Evolutionary conservation across 2,888 invertebrate species (phyloP).

Genomic region (Temnothorax unifasciatus): DNA sequence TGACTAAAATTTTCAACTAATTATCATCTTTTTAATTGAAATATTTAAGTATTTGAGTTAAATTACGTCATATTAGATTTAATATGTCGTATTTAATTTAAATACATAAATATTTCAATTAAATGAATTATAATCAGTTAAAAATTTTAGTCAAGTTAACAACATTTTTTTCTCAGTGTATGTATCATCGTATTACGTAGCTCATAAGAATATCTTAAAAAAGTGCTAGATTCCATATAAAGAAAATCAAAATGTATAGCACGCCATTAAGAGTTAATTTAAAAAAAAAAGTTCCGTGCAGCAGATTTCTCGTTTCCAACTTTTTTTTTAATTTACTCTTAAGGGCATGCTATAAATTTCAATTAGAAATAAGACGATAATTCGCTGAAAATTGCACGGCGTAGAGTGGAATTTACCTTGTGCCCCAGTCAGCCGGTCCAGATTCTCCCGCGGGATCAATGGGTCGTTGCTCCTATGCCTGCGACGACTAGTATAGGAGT

Average conservation of each 20-base stretch:
- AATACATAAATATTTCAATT: no score
- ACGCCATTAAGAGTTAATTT: background rate
- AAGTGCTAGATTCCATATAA: background rate
- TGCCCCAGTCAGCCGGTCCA: constrained; percentile 61
- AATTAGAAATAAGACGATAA: constrained; percentile 38
- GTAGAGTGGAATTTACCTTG: constrained; percentile 45
- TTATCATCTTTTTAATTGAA: no score
- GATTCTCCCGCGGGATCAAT: constrained; percentile 71
- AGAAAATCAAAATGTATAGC: background rate
- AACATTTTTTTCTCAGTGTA: no score
- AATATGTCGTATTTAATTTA: no score
- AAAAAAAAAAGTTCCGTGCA: constrained; percentile 7
- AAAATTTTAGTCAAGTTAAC: no score
- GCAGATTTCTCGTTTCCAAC: background rate
- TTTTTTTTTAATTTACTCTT: constrained; percentile 16
- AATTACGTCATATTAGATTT: no score
- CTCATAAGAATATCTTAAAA: background rate
- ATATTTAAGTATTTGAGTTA: no score
- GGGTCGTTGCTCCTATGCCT: constrained; percentile 70
- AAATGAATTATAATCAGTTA: no score
- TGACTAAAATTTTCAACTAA: no score
- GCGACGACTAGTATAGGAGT: constrained; percentile 51
- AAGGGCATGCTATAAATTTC: background rate
- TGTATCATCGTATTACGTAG: background rate
- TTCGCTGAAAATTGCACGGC: constrained; percentile 40